A percentile compares a stretch with the other conserved stretches of the same genome.
Evolutionary conservation across 2,888 invertebrate species (phyloP).

Genomic region (Brenthis hecate): DNA sequence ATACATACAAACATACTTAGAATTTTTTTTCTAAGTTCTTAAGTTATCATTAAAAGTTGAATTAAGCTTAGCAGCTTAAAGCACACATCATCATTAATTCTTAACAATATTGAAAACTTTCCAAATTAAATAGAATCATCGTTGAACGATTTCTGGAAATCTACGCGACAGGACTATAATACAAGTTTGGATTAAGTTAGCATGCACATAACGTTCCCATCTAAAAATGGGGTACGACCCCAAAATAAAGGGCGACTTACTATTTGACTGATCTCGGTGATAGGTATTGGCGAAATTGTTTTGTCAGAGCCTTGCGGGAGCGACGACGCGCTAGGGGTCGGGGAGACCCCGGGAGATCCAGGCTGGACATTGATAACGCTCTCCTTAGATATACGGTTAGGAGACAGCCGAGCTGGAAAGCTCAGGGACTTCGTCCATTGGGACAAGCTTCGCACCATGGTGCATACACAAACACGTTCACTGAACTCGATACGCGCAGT

Average conservation of each 20-base stretch:
- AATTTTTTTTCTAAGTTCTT: not conserved
- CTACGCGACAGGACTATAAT: slow-evolving; percentile 23
- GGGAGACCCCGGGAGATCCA: slow-evolving; percentile 81
- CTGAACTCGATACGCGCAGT: slow-evolving; percentile 59
- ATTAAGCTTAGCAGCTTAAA: slow-evolving; percentile 3
- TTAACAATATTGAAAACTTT: not conserved
- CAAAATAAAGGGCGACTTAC: slow-evolving; percentile 71
- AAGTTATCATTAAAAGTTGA: not conserved
- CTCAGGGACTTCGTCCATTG: slow-evolving; percentile 96
- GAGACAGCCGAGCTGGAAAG: slow-evolving; percentile 92
- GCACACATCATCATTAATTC: not conserved
- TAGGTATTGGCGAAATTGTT: slow-evolving; percentile 82
- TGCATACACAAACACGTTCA: slow-evolving; percentile 76
- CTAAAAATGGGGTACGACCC: slow-evolving; percentile 36
- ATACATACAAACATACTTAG: slow-evolving; percentile 15
- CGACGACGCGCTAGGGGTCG: slow-evolving; percentile 83
- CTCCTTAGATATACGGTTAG: slow-evolving; percentile 90
- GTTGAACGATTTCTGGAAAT: slow-evolving; percentile 26
- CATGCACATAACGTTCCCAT: slow-evolving; percentile 30
- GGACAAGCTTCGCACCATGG: slow-evolving; percentile 93
- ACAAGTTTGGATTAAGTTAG: slow-evolving; percentile 9
- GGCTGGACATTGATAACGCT: slow-evolving; percentile 83
- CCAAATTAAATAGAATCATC: slow-evolving; percentile 5
- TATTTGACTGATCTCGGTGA: slow-evolving; percentile 86
- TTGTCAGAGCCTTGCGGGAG: slow-evolving; percentile 82